Percentiles rank a stretch among this genome's conserved stretches.
These are phyloP conservation scores for Eleutherodactylus coqui DNA, from an alignment of 2,797 vertebrate species.

Conservation along the genomic window DNA sequence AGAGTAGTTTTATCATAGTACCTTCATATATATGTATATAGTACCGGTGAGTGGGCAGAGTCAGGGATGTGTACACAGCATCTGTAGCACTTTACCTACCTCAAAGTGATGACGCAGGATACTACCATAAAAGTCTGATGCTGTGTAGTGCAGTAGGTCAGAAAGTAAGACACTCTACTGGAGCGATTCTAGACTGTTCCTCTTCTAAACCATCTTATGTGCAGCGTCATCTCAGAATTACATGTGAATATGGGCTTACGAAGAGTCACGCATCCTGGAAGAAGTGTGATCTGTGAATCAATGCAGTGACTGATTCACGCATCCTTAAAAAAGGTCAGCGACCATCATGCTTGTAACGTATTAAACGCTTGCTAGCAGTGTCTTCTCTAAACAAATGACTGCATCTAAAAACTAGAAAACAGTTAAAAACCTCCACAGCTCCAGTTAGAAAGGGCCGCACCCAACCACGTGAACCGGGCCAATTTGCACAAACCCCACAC, in stretches of 20 bases:
- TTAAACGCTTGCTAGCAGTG: not conserved
- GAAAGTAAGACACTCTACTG: not conserved
- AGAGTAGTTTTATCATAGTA: not conserved
- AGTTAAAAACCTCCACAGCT: not conserved
- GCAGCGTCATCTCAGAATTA: not conserved
- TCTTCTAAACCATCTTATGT: not conserved
- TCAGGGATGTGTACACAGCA: not conserved
- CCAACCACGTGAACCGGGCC: not conserved
- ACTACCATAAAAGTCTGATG: not conserved
- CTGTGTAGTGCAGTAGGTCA: not conserved
- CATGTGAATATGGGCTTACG: not conserved
- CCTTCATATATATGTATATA: not conserved
- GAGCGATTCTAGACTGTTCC: not conserved
- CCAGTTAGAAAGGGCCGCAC: not conserved
- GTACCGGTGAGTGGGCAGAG: not conserved
- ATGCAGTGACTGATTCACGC: not conserved
- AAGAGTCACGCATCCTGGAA: not conserved
- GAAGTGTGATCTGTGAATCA: not conserved
- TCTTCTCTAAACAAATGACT: not conserved
- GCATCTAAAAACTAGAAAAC: not conserved
- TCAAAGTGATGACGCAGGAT: not conserved
- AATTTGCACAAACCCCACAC: constrained; percentile 15
- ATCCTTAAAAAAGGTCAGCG: not conserved
- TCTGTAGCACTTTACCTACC: not conserved
- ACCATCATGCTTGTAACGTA: not conserved